Evolutionary conservation across 2,888 invertebrate genomes (phyloP).

Genomic region (Orthonevra nobilis): DNA sequence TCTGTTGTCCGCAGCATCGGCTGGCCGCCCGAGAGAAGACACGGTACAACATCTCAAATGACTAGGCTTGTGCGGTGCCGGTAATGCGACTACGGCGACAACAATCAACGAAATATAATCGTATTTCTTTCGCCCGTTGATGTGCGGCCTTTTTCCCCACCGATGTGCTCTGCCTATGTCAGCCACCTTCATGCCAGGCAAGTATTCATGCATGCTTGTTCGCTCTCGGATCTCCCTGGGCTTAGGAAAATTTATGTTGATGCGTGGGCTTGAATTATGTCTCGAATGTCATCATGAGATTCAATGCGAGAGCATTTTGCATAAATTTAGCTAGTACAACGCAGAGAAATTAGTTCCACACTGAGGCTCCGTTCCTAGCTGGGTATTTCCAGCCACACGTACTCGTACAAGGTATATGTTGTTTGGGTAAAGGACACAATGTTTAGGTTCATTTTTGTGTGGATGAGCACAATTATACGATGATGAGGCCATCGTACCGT

Average conservation of each 20-base stretch:
- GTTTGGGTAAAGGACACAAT: no score
- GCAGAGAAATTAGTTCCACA: conserved; percentile 69
- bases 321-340: conserved; percentile 76
- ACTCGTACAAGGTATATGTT: no score
- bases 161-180: conserved; percentile 16
- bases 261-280: conserved; percentile 80
- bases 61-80: conserved; percentile 42
- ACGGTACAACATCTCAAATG: conserved; percentile 52
- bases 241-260: conserved; percentile 71
- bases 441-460: no score
- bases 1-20: conserved; percentile 36
- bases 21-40: conserved; percentile 35
- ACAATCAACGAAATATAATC: conserved; percentile 70
- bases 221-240: conserved; percentile 47
- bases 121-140: conserved; percentile 64
- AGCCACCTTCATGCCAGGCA: conserved; percentile 56
- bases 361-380: conserved; percentile 35
- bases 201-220: conserved; percentile 64
- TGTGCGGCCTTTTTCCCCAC: conserved; percentile 41
- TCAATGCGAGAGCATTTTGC: conserved; percentile 80
- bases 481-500: no score
- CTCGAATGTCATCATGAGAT: conserved; percentile 80
- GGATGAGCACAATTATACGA: no score
- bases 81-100: conserved; percentile 70
- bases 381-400: background rate